A percentile compares a stretch with the other conserved stretches of the same genome.
Conservation (phyloP, 1,140 invertebrate genomes). For the Drosophila mauritiana region DNA sequence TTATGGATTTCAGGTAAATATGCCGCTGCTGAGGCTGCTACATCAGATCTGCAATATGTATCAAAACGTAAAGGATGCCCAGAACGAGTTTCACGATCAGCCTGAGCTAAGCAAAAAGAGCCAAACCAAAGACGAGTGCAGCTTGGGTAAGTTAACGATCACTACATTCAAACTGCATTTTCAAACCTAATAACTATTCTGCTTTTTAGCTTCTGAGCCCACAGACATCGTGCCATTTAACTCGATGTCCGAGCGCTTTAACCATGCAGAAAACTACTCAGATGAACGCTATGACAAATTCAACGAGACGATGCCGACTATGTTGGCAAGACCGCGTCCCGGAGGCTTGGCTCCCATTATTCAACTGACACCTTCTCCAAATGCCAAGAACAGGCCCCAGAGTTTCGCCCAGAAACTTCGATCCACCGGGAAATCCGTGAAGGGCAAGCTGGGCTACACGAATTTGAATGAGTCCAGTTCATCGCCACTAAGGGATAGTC, state of each 20-base stretch:
- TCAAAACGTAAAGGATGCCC: constrained; percentile 97
- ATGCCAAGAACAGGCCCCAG: constrained; percentile 90
- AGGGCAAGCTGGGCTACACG: constrained; percentile 87
- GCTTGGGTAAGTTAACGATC: constrained; percentile 73
- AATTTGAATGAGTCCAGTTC: constrained; percentile 86
- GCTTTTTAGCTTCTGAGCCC: constrained; percentile 87
- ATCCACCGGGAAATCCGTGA: constrained; percentile 93
- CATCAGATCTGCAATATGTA: constrained; percentile 99
- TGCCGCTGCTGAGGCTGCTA: constrained; percentile 95
- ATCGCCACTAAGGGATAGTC: constrained; percentile 89
- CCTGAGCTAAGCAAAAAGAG: constrained; percentile 85
- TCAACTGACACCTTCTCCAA: constrained; percentile 87
- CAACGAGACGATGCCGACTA: constrained; percentile 78
- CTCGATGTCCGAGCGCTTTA: constrained; percentile 80
- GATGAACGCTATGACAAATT: constrained; percentile 85
- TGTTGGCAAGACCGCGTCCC: constrained; percentile 50
- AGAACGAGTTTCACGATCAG: constrained; percentile 93
- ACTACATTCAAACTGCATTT: too few relatives aligned
- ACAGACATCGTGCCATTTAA: constrained; percentile 86
- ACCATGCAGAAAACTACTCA: constrained; percentile 68
- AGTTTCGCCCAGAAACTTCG: constrained; percentile 94
- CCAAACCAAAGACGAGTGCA: constrained; percentile 81
- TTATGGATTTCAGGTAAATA: constrained; percentile 89
- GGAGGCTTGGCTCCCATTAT: constrained; percentile 72
- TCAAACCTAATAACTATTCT: background rate